A percentile compares a stretch with the other conserved stretches of the same genome.
Evolutionary conservation across 2,797 vertebrate genomes (phyloP).

Genomic region (Ceryle rudis): DNA sequence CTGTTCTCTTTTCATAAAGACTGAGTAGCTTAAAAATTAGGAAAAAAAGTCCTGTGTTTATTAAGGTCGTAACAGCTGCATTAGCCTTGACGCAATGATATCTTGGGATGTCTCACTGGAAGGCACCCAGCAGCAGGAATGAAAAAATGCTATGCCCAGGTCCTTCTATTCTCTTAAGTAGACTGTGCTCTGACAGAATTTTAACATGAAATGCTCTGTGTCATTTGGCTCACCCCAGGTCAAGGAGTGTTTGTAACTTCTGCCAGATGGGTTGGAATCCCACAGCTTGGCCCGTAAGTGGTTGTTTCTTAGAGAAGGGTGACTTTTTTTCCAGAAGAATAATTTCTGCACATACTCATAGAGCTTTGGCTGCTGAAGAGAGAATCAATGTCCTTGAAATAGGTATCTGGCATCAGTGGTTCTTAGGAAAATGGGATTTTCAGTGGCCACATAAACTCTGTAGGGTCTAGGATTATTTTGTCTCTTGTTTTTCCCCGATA

Average conservation of each 20-base stretch:
- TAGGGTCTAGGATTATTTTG: not conserved
- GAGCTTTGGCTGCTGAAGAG: not conserved
- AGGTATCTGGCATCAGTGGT: not conserved
- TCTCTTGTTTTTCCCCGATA: not conserved
- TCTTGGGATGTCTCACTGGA: not conserved
- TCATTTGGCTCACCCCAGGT: not conserved
- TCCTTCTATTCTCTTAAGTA: constrained; percentile 10
- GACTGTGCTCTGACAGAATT: not conserved
- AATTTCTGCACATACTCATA: not conserved
- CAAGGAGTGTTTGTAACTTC: not conserved
- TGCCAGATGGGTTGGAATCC: not conserved
- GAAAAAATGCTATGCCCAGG: not conserved
- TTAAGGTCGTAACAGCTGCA: not conserved
- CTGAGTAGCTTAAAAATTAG: not conserved
- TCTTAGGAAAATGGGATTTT: not conserved
- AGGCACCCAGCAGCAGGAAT: not conserved
- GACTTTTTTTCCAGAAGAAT: not conserved
- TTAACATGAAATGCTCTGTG: not conserved
- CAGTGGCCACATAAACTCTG: not conserved
- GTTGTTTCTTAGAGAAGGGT: not conserved
- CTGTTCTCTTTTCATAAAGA: not conserved
- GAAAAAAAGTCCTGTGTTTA: not conserved
- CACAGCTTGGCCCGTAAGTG: not conserved
- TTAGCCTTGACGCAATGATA: not conserved
- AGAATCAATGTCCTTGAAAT: not conserved